A percentile compares a stretch with the other conserved stretches of the same genome.
Evolutionary conservation across 2,797 vertebrate species (phyloP).

Genomic region (Lateolabrax maculatus): DNA sequence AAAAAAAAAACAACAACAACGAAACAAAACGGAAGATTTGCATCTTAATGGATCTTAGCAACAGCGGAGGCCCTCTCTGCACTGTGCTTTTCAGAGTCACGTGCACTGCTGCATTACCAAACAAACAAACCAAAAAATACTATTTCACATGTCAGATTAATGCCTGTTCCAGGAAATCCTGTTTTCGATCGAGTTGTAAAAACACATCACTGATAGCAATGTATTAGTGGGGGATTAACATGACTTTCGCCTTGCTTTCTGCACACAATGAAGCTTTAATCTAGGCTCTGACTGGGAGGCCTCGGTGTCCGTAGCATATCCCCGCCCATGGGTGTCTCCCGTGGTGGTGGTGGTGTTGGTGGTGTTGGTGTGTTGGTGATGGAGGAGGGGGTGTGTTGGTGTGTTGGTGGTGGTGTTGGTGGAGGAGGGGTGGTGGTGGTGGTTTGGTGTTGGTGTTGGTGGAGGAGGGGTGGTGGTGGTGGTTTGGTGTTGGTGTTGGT

Average conservation of each 20-base stretch:
- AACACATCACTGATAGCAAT: constrained; percentile 69
- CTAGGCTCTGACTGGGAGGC: constrained; percentile 62
- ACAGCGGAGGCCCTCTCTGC: constrained; percentile 56
- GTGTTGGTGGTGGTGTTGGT: too few species aligned
- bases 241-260: constrained; percentile 74
- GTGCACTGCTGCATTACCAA: constrained; percentile 23
- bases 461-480: too few species aligned
- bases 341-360: constrained; percentile 58
- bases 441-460: too few species aligned
- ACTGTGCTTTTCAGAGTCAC: constrained; percentile 47
- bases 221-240: constrained; percentile 74
- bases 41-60: constrained; percentile 70
- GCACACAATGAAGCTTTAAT: constrained; percentile 79
- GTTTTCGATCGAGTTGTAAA: constrained; percentile 62
- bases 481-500: too few species aligned
- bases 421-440: too few species aligned
- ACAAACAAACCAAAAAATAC: constrained; percentile 39
- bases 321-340: constrained; percentile 72
- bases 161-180: constrained; percentile 44
- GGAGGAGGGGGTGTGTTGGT: too few species aligned
- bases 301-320: constrained; percentile 16
- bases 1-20: constrained; percentile 7
- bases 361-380: too few species aligned
- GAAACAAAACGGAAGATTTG: constrained; percentile 58
- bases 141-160: constrained; percentile 57